These are phyloP conservation scores for Zaprionus kolodkinae DNA, from an alignment of 1,140 invertebrate genomes.

Conservation along the genomic window DNA sequence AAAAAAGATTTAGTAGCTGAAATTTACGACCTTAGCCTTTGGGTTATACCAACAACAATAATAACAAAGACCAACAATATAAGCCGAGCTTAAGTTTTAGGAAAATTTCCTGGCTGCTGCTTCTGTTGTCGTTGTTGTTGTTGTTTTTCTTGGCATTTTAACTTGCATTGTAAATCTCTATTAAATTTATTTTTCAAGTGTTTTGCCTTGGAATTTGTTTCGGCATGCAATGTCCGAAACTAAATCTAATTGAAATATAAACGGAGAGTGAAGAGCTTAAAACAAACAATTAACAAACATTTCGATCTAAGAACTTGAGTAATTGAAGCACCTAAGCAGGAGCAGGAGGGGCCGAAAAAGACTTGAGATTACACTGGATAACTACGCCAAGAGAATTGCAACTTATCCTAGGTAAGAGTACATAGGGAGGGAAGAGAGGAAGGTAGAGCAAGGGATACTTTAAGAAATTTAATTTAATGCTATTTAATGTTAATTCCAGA, in stretches of 20 bases:
- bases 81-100: constrained; percentile 55
- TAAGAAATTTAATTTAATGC: neutral
- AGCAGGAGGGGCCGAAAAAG: too few relatives aligned
- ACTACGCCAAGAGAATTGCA: constrained; percentile 13
- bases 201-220: constrained; percentile 39
- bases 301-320: constrained; percentile 34
- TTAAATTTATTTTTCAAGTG: constrained; percentile 62
- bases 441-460: neutral
- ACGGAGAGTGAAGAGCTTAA: constrained; percentile 37
- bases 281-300: constrained; percentile 52
- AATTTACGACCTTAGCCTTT: constrained; percentile 65
- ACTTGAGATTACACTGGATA: constrained; percentile 3
- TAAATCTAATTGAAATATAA: constrained; percentile 71
- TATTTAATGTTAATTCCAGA: neutral
- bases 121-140: constrained; percentile 8
- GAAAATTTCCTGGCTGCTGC: constrained; percentile 41
- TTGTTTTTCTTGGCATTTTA: constrained; percentile 60
- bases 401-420: neutral
- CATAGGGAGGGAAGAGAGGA: neutral
- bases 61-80: constrained; percentile 16
- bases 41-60: constrained; percentile 44
- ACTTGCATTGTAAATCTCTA: constrained; percentile 75
- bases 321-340: constrained; percentile 26
- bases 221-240: constrained; percentile 57
- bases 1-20: constrained; percentile 74